A percentile compares a stretch with the other conserved stretches of the same genome.
Conservation (phyloP, 2,888 invertebrate species). For the Thymelicus acteon region DNA sequence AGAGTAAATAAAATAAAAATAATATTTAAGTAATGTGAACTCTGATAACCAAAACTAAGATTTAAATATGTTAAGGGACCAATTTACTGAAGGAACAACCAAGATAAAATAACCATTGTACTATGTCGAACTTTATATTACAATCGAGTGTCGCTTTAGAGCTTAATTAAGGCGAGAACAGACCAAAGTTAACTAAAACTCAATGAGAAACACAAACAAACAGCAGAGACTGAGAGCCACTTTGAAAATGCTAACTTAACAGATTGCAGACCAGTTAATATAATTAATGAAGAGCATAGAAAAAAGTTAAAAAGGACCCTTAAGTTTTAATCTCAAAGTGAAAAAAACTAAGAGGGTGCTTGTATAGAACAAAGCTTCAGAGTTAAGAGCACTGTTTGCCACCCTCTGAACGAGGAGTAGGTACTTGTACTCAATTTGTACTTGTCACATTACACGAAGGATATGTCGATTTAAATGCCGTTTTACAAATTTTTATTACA, state of each 20-base stretch:
- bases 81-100: too few species aligned
- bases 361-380: constrained; percentile 10
- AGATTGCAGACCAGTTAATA: constrained; percentile 22
- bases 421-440: constrained; percentile 14
- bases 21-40: too few species aligned
- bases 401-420: constrained; percentile 17
- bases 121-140: neutral
- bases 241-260: constrained; percentile 18
- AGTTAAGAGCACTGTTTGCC: constrained; percentile 8
- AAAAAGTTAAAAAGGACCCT: constrained; percentile 1
- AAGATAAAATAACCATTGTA: neutral
- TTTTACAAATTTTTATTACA: neutral
- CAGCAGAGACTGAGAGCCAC: constrained; percentile 15
- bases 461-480: neutral
- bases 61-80: too few species aligned
- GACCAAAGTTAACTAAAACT: constrained; percentile 19
- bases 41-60: too few species aligned
- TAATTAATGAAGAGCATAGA: constrained; percentile 11
- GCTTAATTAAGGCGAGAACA: constrained; percentile 29
- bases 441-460: constrained; percentile 12
- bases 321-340: constrained; percentile 8
- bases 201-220: constrained; percentile 25
- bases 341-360: constrained; percentile 8
- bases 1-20: too few species aligned
- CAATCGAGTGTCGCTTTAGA: constrained; percentile 5